phyloP scores from a whole-genome alignment of 2,888 invertebrate genomes.

The Aleiodes testaceus region DNA sequence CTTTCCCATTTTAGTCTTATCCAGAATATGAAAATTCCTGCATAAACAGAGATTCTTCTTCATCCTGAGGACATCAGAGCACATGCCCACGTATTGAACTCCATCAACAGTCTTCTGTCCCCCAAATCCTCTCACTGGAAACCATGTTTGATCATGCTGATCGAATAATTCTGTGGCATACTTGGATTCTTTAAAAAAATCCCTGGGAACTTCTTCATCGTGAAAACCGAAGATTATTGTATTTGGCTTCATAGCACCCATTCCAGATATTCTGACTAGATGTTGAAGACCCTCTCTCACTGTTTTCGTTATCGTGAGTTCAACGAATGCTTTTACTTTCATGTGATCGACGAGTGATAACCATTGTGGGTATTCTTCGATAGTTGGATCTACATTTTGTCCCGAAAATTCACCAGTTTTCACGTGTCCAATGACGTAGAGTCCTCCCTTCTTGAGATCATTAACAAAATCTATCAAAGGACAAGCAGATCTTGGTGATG shows the following conservation, averaged over 20 bases:
- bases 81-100: constrained; percentile 87
- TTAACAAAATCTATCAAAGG: constrained; percentile 98
- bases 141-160: constrained; percentile 70
- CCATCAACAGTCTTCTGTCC: constrained; percentile 73
- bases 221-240: constrained; percentile 96
- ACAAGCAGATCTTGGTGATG: constrained; percentile 91
- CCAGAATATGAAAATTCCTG: constrained; percentile 89
- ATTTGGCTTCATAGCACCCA: constrained; percentile 99
- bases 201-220: constrained; percentile 83
- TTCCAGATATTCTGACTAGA: constrained; percentile 90
- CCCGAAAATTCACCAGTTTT: constrained; percentile 77
- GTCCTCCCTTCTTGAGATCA: constrained; percentile 95
- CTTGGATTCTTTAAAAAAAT: constrained; percentile 81
- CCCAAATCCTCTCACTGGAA: constrained; percentile 75
- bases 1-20: constrained; percentile 83
- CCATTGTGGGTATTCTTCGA: constrained; percentile 91
- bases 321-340: constrained; percentile 96
- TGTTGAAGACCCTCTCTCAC: constrained; percentile 95
- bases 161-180: constrained; percentile 74
- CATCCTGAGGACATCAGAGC: constrained; percentile 91
- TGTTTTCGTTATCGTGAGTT: constrained; percentile 89
- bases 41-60: constrained; percentile 96
- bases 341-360: constrained; percentile 94
- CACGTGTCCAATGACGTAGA: constrained; percentile 92
- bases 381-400: constrained; percentile 79